Percentiles rank a stretch among this genome's conserved stretches.
These are phyloP conservation scores for Dermatophagoides farinae DNA, from an alignment of 1,140 invertebrate genomes.

Conservation along the genomic window DNA sequence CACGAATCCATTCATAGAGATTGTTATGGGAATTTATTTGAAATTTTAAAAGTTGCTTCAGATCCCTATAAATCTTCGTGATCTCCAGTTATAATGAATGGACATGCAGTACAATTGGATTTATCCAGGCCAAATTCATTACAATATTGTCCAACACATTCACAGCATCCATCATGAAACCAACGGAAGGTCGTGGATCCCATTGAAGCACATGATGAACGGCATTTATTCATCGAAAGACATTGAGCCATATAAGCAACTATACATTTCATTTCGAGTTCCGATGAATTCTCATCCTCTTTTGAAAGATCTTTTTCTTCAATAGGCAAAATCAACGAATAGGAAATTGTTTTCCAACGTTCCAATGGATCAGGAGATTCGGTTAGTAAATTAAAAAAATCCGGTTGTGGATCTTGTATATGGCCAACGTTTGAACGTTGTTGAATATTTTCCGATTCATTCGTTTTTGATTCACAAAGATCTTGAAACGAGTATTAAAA, in stretches of 20 bases:
- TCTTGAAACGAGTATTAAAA: slow-evolving; percentile 26
- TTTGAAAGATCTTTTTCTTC: not conserved
- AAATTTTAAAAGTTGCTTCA: too few relatives aligned
- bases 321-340: not conserved
- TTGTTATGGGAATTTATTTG: too few relatives aligned
- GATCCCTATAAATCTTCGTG: not conserved
- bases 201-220: slow-evolving; percentile 50
- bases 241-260: slow-evolving; percentile 78
- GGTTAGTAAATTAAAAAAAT: slow-evolving; percentile 26
- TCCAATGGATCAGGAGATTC: slow-evolving; percentile 44
- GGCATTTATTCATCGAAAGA: slow-evolving; percentile 68
- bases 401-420: too few relatives aligned
- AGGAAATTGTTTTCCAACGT: slow-evolving; percentile 48
- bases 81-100: not conserved
- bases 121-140: not conserved
- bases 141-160: slow-evolving; percentile 15
- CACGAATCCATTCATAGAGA: too few relatives aligned
- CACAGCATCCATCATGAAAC: slow-evolving; percentile 84
- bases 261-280: slow-evolving; percentile 51
- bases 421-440: too few relatives aligned
- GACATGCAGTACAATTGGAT: not conserved
- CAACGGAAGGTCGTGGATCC: slow-evolving; percentile 45
- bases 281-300: slow-evolving; percentile 4
- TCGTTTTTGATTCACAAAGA: slow-evolving; percentile 16
- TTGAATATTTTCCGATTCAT: too few relatives aligned